Conservation (phyloP, 2,113 vertebrate genomes). For the Nettapus auritus region DNA sequence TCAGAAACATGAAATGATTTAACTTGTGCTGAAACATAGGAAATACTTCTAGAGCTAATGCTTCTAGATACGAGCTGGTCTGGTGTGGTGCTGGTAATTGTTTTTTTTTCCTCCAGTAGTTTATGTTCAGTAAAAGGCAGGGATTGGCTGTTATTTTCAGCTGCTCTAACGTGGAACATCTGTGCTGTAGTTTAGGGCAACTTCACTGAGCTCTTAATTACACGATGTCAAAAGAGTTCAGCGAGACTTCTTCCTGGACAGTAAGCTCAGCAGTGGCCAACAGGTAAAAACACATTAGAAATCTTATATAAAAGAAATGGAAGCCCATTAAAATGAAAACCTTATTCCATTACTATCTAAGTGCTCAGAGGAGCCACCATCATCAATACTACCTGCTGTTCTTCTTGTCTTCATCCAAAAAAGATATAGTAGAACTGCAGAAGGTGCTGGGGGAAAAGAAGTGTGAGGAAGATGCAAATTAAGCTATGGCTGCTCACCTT, state of each 20-base stretch:
- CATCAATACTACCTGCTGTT: not conserved
- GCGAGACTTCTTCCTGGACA: not conserved
- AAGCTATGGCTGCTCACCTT: not conserved
- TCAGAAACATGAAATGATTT: not conserved
- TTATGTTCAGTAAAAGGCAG: not conserved
- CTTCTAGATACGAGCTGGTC: not conserved
- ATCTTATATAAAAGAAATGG: not conserved
- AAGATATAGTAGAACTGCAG: not conserved
- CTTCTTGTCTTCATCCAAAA: not conserved
- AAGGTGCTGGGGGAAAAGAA: not conserved
- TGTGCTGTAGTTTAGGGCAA: not conserved
- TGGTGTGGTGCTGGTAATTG: not conserved
- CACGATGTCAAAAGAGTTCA: not conserved
- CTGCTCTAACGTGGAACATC: not conserved
- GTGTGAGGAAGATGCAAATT: not conserved
- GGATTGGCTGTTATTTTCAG: not conserved
- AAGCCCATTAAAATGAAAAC: not conserved
- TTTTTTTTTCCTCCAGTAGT: not conserved
- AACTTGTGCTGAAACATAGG: not conserved
- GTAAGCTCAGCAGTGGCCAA: not conserved
- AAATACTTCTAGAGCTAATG: not conserved
- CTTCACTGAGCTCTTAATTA: not conserved
- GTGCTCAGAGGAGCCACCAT: not conserved
- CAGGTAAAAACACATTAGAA: not conserved
- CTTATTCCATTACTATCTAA: not conserved